These are phyloP conservation scores for Pandemis heparana DNA, from an alignment of 2,888 invertebrate genomes.

Conservation along the genomic window DNA sequence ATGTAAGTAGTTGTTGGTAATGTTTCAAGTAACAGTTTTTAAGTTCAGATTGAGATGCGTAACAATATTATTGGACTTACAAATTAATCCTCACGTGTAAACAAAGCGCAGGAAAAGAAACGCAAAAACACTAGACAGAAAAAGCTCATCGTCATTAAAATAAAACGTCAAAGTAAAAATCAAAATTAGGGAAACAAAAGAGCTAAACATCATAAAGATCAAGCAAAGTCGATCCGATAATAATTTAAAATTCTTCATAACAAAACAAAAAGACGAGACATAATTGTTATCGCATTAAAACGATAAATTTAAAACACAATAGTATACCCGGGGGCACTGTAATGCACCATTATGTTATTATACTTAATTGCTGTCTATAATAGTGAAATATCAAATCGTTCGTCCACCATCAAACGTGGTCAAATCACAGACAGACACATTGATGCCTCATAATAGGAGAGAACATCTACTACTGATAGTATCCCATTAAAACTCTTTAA, in stretches of 20 bases:
- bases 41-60: too few relatives aligned
- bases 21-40: too few relatives aligned
- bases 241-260: neutral
- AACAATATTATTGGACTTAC: too few relatives aligned
- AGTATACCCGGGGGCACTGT: constrained; percentile 46
- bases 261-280: constrained; percentile 4
- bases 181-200: neutral
- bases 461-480: constrained; percentile 51
- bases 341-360: constrained; percentile 70
- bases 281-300: constrained; percentile 17
- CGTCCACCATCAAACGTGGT: constrained; percentile 62
- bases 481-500: constrained; percentile 44
- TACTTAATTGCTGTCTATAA: constrained; percentile 71
- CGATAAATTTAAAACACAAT: constrained; percentile 1
- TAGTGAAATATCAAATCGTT: constrained; percentile 69
- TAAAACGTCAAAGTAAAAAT: neutral
- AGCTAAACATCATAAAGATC: neutral
- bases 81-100: too few relatives aligned
- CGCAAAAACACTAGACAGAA: too few relatives aligned
- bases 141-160: neutral
- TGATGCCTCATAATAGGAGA: constrained; percentile 65
- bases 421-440: constrained; percentile 64
- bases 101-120: too few relatives aligned
- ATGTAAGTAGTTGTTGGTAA: too few relatives aligned
- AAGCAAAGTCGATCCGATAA: neutral